Evolutionary conservation across 53 echinoderm and acorn worm genomes (phyloP).

Genomic region (Pentamera pediparva): DNA sequence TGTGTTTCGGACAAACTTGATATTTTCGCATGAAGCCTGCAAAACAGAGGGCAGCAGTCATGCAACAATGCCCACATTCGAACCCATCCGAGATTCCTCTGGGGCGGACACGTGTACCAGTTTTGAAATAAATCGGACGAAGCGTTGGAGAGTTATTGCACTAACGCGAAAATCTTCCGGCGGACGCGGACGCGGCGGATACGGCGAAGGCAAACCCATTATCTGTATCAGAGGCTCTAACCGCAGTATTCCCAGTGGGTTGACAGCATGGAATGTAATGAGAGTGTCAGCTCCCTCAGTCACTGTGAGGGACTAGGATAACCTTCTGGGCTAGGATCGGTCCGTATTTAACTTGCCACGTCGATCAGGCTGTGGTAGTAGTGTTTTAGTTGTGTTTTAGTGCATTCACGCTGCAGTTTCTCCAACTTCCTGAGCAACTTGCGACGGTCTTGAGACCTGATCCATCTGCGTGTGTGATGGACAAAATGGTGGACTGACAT

Average conservation of each 20-base stretch:
- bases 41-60: too few species aligned
- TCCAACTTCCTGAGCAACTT: constrained; percentile 37
- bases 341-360: constrained; percentile 36
- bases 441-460: constrained; percentile 36
- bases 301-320: constrained; percentile 45
- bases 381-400: constrained; percentile 31
- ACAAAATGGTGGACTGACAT: constrained; percentile 42
- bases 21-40: too few species aligned
- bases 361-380: constrained; percentile 38
- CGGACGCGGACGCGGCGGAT: too few species aligned
- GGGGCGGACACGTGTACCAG: too few species aligned
- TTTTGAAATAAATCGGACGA: too few species aligned
- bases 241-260: constrained; percentile 30
- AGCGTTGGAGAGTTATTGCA: too few species aligned
- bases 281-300: constrained; percentile 53
- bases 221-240: constrained; percentile 60
- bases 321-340: constrained; percentile 40
- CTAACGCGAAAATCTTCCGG: too few species aligned
- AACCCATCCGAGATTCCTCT: too few species aligned
- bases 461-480: constrained; percentile 33
- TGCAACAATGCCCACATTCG: too few species aligned
- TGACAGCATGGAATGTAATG: constrained; percentile 41
- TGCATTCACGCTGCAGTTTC: constrained; percentile 30
- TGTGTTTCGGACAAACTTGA: too few species aligned
- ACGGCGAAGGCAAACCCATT: too few species aligned